These are phyloP conservation scores for Lagopus leucura DNA, from an alignment of 2,113 vertebrate genomes.

Conservation along the genomic window DNA sequence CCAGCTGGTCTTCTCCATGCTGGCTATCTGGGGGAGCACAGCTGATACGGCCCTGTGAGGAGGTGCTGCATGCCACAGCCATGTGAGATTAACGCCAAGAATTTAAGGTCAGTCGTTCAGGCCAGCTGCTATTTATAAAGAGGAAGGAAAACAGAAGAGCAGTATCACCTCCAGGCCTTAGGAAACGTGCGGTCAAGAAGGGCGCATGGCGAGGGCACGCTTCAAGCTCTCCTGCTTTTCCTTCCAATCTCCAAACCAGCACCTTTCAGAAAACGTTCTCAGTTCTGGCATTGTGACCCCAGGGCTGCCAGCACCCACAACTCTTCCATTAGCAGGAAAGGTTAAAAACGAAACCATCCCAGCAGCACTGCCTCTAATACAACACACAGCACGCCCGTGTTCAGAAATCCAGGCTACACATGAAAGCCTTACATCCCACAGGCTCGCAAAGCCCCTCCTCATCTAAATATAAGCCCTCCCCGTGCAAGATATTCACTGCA, in stretches of 20 bases:
- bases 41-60: conserved; percentile 49
- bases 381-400: fast-evolving
- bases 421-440: neutral
- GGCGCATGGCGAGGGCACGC: neutral
- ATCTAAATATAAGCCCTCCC: neutral
- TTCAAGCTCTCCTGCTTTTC: neutral
- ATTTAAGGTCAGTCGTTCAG: conserved; percentile 73
- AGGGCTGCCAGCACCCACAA: fast-evolving
- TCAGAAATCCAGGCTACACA: neutral
- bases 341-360: neutral
- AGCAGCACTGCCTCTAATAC: fast-evolving
- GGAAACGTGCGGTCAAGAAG: neutral
- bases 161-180: neutral
- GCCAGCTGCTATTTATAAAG: conserved; percentile 77
- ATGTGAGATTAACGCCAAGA: conserved; percentile 58
- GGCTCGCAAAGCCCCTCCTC: neutral
- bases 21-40: conserved; percentile 60
- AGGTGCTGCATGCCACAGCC: conserved; percentile 62
- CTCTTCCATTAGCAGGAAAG: neutral
- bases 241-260: neutral
- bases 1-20: neutral
- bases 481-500: neutral
- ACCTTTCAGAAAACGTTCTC: neutral
- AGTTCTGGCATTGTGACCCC: no score
- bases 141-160: neutral